Evolutionary conservation across 2,797 vertebrate species (phyloP), one percentile per base, ranked within the genome.

Genomic region (Macropodus opercularis): DNA sequence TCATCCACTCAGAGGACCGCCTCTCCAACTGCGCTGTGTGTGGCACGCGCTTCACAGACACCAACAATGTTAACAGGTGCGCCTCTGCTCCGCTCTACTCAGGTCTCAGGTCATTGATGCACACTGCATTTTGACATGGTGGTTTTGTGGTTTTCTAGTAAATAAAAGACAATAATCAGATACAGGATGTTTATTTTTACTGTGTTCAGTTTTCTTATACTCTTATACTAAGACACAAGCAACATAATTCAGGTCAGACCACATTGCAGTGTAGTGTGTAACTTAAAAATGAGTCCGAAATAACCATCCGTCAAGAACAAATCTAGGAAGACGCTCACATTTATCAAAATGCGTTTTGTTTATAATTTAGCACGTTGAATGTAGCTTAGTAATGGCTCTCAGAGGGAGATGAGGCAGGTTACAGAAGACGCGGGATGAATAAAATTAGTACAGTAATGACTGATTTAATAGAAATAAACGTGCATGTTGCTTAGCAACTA

Each of bases 21-120:
- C 92, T 96, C 63, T 98, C 97, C 80, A 98, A 98, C 92, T 98
- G 98, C 59, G 97, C 97, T 2, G 96, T 99, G 62, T 99, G 97
- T 44, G 98, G 98, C 38, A 90, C 95, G 22, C 94, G 90, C 77
- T 98, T 99, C 87, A 98, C 96, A 70, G 95, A 95, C 91, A 96
- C 95, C 22, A 93, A 92, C 89, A 98, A 95, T 26, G 96, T 98
- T 69, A 95, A 97, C 93, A 98, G 98, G 98, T 94, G 62, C 17
- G 75, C 18, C 55, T 51, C 48, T 2, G 58, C 40, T 55, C 41
- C 7, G 0, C 43, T 59, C 39, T 29, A 3, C 21, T 51, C 23
- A 39, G 15, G 3, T 59, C 46, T 61, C 26, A 21, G n/a, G 29
- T 48, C 40, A 56, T 53, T 7, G 13, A 63, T 24, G 32, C 40